Base-by-base conservation (phyloP, 2,888 invertebrate genomes). In the Sphaeridia pumilis region DNA sequence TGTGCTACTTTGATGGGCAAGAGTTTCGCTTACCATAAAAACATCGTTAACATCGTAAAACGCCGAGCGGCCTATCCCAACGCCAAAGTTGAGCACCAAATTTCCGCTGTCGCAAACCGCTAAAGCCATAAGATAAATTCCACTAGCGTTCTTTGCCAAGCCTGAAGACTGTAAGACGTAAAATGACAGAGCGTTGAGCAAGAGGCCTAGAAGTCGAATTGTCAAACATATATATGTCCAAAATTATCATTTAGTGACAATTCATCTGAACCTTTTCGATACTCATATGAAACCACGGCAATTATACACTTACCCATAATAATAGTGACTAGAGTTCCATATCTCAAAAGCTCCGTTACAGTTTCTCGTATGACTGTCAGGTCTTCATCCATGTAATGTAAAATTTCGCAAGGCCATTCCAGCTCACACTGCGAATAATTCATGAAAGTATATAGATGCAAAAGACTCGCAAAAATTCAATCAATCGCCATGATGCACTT, bases 91-190 rank as follows among this genome's bases (percentile, higher is more conserved):
- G 49, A 68, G 66, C 41, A 71, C 50, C 27, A 71, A 59, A 49
- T 70, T 70, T 7, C 69, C 69, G 56, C 67, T 68, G 55, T 71
- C 71, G 45, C 70, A 70, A 43, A 71, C 58, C 25, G 70, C 69
- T 24, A 71, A 65, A 24, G 69, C 67, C 27, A 67, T 61, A 26
- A 71, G 61, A 55, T 70, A 71, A 36, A 70, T 58, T 2, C 70
- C 69, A 51, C 70, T 66, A 56, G 68, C 69, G 38, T 67, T 68
- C 49, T 68, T 68, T 24, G 66, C 64, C 21, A 69, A 59, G 14
- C 70, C 66, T 14, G 69, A 62, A 14, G 67, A 67, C 46, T 63
- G 65, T 35, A 71, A 61, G 57, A 69, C 65, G 43, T 64, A 66
- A 49, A 70, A 69, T n/a, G 70, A 69, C 25, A 70, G 54, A 14